These are phyloP conservation scores for Phacellophora camtschatica DNA, from an alignment of 30 jellyfish, hydroid and myxozoan genomes.

Conservation along the genomic window DNA sequence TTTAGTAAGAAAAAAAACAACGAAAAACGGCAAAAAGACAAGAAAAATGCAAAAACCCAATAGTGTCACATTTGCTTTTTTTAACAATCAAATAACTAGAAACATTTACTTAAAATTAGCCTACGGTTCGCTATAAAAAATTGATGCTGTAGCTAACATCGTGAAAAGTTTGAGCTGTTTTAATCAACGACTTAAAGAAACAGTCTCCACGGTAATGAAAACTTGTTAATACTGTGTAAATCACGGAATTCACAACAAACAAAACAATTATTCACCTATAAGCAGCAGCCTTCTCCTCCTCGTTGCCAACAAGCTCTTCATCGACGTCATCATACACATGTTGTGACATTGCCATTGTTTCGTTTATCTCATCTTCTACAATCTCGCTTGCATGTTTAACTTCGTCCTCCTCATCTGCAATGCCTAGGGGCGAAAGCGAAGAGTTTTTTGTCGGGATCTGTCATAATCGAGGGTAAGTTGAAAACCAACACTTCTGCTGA, in stretches of 20 bases:
- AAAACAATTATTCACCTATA: neutral
- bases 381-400: neutral
- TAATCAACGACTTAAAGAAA: too few species aligned
- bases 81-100: too few species aligned
- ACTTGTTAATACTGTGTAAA: neutral
- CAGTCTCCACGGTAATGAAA: too few species aligned
- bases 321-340: conserved; percentile 67
- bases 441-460: neutral
- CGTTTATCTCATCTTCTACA: conserved; percentile 76
- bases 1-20: too few species aligned
- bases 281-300: neutral
- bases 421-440: neutral
- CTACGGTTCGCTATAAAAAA: too few species aligned
- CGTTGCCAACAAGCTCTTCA: neutral
- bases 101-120: too few species aligned
- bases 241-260: neutral
- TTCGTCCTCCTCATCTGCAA: conserved; percentile 48
- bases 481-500: neutral
- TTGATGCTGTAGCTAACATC: too few species aligned
- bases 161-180: too few species aligned
- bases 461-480: neutral
- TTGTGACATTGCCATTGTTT: conserved; percentile 85
- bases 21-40: too few species aligned
- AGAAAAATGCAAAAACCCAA: too few species aligned
- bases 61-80: too few species aligned